Evolutionary conservation across 1,140 invertebrate species (phyloP).

Genomic region (Schlechtendalia chinensis): DNA sequence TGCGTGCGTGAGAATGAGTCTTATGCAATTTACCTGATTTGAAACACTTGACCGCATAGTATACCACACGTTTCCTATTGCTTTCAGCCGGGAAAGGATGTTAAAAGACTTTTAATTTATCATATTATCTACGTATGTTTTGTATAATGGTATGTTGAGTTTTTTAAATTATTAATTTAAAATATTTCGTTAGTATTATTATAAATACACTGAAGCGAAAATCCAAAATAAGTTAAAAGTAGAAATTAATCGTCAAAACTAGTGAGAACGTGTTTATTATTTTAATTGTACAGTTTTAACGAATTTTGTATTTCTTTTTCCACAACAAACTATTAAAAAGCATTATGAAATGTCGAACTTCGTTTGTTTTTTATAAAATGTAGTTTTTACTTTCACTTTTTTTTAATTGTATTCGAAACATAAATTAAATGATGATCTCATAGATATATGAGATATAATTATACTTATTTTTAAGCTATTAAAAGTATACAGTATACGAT

Average conservation of each 20-base stretch:
- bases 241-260: neutral
- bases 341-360: neutral
- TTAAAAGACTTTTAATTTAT: no score
- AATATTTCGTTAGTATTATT: no score
- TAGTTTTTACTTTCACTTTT: slow-evolving; percentile 16
- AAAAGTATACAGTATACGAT: no score
- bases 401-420: neutral
- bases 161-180: no score
- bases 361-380: neutral
- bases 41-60: neutral
- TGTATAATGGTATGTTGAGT: no score
- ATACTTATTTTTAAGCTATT: no score
- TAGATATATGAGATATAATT: no score
- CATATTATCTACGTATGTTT: no score
- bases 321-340: neutral
- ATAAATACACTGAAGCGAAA: neutral
- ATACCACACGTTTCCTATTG: neutral
- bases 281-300: neutral
- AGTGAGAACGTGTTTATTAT: neutral
- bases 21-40: neutral
- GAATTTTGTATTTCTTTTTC: slow-evolving; percentile 4
- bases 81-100: neutral
- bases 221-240: neutral
- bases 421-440: neutral
- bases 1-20: neutral